Evolutionary conservation across 2,797 vertebrate species (phyloP).

Genomic region (Parambassis ranga): DNA sequence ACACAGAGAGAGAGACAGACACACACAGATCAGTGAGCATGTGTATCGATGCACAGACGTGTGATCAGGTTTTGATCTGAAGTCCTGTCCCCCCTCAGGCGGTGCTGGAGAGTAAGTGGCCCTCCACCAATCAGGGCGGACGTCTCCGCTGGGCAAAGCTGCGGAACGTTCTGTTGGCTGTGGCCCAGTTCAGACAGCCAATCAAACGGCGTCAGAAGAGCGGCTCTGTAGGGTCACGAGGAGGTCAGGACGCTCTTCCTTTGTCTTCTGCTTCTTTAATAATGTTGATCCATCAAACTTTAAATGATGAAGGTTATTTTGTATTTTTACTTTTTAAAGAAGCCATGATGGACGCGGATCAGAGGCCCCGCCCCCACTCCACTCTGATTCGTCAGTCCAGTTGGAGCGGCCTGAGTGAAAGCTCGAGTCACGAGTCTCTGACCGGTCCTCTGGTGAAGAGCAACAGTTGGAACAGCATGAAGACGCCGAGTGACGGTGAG

Average conservation of each 20-base stretch:
- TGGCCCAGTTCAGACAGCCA: conserved; percentile 91
- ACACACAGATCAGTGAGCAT: no score
- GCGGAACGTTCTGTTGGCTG: conserved; percentile 89
- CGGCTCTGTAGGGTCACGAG: conserved; percentile 57
- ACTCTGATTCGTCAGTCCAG: conserved; percentile 88
- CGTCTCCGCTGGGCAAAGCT: conserved; percentile 94
- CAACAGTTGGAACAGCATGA: conserved; percentile 86
- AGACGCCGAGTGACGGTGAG: conserved; percentile 71
- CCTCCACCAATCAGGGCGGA: conserved; percentile 87
- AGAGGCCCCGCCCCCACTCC: conserved; percentile 64
- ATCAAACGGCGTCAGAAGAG: conserved; percentile 77
- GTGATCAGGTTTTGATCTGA: background rate
- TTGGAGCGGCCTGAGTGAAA: conserved; percentile 87
- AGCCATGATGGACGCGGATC: conserved; percentile 21
- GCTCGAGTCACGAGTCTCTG: conserved; percentile 79
- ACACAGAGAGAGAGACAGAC: no score
- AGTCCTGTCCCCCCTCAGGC: conserved; percentile 78
- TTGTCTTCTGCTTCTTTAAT: no score
- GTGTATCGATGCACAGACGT: no score
- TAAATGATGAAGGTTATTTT: background rate
- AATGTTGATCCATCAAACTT: no score
- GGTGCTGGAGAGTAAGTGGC: conserved; percentile 96
- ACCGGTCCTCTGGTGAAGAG: conserved; percentile 84
- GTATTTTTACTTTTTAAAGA: conserved; percentile 36
- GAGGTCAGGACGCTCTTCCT: no score